Percentiles rank a stretch among this genome's conserved stretches.
phyloP scores from a whole-genome alignment of 1,140 invertebrate genomes.

The Hylyphantes graminicola region DNA sequence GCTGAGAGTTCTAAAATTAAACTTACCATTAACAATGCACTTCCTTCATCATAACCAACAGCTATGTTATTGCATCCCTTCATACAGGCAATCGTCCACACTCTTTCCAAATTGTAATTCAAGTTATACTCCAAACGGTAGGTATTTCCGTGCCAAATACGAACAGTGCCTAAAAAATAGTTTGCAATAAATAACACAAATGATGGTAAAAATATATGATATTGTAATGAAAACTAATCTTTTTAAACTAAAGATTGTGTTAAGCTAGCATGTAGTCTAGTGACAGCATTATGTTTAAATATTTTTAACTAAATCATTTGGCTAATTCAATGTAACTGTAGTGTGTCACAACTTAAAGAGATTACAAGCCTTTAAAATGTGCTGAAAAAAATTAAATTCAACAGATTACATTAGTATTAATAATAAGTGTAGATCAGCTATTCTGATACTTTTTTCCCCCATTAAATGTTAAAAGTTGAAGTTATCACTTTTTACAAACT shows the following conservation, averaged over 20 bases:
- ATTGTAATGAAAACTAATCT: neutral
- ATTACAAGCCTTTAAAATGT: too few species aligned
- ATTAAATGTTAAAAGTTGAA: too few species aligned
- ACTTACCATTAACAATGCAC: constrained; percentile 88
- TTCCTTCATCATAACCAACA: constrained; percentile 98
- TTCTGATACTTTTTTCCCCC: too few species aligned
- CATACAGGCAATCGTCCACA: constrained; percentile 97
- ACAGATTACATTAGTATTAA: too few species aligned
- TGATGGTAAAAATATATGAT: neutral
- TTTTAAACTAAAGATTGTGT: neutral
- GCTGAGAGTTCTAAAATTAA: neutral
- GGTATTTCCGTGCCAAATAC: constrained; percentile 98
- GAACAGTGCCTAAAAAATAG: constrained; percentile 77
- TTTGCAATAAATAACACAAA: neutral
- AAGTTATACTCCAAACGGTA: constrained; percentile 95
- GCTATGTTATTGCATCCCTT: constrained; percentile 97
- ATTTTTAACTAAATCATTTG: too few species aligned
- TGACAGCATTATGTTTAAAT: too few species aligned
- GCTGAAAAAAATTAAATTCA: too few species aligned
- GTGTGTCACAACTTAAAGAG: too few species aligned
- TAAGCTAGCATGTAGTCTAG: too few species aligned
- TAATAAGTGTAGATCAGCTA: too few species aligned
- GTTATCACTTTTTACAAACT: too few species aligned
- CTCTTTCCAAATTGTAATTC: constrained; percentile 97
- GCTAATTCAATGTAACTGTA: too few species aligned